Evolutionary conservation across 2,888 invertebrate species (phyloP).

Genomic region (Steinernema carpocapsae): DNA sequence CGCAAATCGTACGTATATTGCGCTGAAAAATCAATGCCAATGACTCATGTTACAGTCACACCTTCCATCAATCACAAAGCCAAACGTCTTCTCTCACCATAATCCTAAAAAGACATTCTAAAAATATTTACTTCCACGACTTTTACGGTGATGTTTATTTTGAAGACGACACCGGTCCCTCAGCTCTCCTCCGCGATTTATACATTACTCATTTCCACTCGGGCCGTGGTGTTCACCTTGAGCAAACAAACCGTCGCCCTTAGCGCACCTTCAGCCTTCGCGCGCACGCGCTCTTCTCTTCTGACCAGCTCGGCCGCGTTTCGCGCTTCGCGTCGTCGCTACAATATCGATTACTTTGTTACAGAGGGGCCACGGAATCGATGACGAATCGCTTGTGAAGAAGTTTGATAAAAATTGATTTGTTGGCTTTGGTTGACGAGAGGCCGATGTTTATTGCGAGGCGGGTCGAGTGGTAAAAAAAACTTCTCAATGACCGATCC

Average conservation of each 20-base stretch:
- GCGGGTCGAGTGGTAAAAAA: background rate
- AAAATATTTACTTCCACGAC: background rate
- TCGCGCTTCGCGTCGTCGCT: background rate
- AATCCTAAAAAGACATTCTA: too few relatives aligned
- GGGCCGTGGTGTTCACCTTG: background rate
- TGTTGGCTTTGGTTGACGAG: background rate
- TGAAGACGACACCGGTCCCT: background rate
- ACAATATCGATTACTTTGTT: background rate
- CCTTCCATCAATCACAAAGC: too few relatives aligned
- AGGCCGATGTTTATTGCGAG: background rate
- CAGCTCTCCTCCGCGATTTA: background rate
- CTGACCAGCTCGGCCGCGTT: background rate
- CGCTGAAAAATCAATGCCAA: too few relatives aligned
- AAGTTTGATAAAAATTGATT: background rate
- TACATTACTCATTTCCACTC: background rate
- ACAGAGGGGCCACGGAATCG: too few relatives aligned
- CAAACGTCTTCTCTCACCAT: background rate
- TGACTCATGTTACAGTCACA: too few relatives aligned
- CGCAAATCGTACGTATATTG: too few relatives aligned
- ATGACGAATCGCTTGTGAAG: background rate
- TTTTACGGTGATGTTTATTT: conserved; percentile 9
- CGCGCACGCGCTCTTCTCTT: too few relatives aligned
- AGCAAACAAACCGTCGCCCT: conserved; percentile 8
- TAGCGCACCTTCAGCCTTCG: background rate
- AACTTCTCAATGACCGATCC: conserved; percentile 61